Conservation (phyloP, 2,113 vertebrate species). For the Ciconia maguari region DNA sequence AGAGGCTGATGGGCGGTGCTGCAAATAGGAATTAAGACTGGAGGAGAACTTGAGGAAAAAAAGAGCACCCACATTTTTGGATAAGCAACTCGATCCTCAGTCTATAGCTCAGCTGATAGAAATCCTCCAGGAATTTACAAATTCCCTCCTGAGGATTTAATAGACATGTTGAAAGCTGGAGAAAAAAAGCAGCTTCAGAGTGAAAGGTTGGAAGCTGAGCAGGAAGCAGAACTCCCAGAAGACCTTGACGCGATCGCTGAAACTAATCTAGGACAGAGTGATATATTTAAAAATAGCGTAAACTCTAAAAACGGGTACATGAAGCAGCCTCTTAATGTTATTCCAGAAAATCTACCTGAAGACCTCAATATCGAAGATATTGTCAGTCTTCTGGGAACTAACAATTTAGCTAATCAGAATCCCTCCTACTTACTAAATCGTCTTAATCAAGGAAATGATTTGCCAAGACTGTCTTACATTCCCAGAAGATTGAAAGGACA, state of each 20-base stretch:
- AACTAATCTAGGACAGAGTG: conserved; percentile 59
- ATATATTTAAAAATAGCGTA: conserved; percentile 72
- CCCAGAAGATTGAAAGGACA: conserved; percentile 70
- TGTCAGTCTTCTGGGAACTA: conserved; percentile 83
- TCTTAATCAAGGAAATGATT: conserved; percentile 75
- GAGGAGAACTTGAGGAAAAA: conserved; percentile 76
- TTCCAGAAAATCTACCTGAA: conserved; percentile 77
- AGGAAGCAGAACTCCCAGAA: conserved; percentile 67
- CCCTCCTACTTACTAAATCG: conserved; percentile 71
- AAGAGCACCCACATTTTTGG: conserved; percentile 62
- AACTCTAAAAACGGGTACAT: conserved; percentile 69
- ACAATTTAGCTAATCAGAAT: conserved; percentile 75
- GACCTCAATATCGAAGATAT: conserved; percentile 86
- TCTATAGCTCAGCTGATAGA: conserved; percentile 86
- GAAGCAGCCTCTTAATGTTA: conserved; percentile 63
- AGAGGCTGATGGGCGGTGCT: conserved; percentile 79
- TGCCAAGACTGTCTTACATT: conserved; percentile 70
- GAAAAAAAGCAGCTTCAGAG: conserved; percentile 68
- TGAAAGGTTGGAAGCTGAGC: conserved; percentile 68
- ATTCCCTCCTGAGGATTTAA: conserved; percentile 90
- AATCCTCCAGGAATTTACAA: conserved; percentile 88
- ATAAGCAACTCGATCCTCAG: conserved; percentile 79
- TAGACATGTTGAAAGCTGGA: conserved; percentile 84
- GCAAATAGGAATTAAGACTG: conserved; percentile 74
- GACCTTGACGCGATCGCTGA: conserved; percentile 68